Evolutionary conservation across 92 coral and sea anemone genomes (phyloP).

Genomic region (Siderastrea siderea): DNA sequence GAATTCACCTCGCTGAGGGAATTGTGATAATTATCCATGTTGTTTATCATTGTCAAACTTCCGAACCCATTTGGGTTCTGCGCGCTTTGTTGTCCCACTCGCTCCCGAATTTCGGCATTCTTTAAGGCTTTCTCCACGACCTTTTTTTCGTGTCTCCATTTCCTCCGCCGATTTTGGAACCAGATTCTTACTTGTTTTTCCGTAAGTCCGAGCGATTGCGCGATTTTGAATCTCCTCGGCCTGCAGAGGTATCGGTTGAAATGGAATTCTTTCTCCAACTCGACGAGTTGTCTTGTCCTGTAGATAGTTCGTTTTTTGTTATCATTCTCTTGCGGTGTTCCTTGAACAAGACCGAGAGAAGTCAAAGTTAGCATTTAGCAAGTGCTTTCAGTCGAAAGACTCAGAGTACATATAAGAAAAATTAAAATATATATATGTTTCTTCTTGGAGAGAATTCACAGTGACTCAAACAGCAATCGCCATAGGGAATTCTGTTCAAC

Average conservation of each 20-base stretch:
- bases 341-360: conserved; percentile 18
- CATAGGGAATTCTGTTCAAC: too few species aligned
- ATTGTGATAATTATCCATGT: not conserved
- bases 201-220: conserved; percentile 90
- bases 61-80: conserved; percentile 88
- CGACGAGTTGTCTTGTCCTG: conserved; percentile 95
- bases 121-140: conserved; percentile 84
- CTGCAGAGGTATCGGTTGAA: conserved; percentile 93
- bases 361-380: not conserved
- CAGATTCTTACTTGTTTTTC: conserved; percentile 98
- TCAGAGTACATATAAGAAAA: too few species aligned
- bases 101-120: conserved; percentile 74
- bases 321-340: conserved; percentile 71
- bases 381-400: too few species aligned
- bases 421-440: too few species aligned
- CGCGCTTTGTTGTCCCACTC: conserved; percentile 77
- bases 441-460: too few species aligned
- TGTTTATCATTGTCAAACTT: conserved; percentile 65
- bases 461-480: too few species aligned
- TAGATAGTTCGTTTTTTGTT: conserved; percentile 91
- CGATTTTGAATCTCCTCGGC: conserved; percentile 92
- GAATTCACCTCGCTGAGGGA: conserved; percentile 60
- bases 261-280: conserved; percentile 95
- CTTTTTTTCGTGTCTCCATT: conserved; percentile 93
- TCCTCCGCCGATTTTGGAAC: conserved; percentile 97